Conservation (phyloP, 1,140 invertebrate genomes). For the Samia ricini region DNA sequence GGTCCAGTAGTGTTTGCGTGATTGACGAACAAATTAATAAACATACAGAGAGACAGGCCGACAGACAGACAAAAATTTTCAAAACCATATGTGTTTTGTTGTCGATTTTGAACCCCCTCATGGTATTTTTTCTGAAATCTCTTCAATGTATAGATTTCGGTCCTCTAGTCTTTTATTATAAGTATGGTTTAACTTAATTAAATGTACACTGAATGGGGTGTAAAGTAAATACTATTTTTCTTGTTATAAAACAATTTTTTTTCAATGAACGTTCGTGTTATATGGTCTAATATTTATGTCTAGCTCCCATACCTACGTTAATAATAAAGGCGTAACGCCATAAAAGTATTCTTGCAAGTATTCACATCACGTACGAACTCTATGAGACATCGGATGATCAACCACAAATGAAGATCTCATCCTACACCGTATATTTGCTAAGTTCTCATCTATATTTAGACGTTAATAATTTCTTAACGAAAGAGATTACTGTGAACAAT, state of each 20-base stretch:
- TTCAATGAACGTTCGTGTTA: background rate
- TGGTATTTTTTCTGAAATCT: too few species aligned
- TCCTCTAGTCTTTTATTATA: too few species aligned
- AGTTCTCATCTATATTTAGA: background rate
- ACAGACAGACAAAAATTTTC: too few species aligned
- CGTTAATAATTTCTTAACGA: background rate
- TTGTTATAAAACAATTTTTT: background rate
- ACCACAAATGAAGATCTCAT: constrained; percentile 1
- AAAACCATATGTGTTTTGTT: too few species aligned
- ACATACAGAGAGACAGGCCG: too few species aligned
- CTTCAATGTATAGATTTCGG: too few species aligned
- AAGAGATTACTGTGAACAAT: background rate
- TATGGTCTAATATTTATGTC: background rate
- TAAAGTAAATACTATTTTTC: too few species aligned
- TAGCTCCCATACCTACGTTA: background rate
- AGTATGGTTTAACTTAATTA: too few species aligned
- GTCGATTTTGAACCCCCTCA: too few species aligned
- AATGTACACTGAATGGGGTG: too few species aligned
- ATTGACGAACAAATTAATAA: too few species aligned
- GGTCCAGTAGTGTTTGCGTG: too few species aligned
- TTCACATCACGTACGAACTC: constrained; percentile 4
- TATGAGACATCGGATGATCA: constrained; percentile 3
- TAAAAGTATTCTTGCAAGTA: background rate
- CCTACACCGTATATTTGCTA: background rate
- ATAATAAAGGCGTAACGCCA: background rate